A percentile compares a stretch with the other conserved stretches of the same genome.
phyloP scores from a whole-genome alignment of 2,888 invertebrate species.

The Nezara viridula region DNA sequence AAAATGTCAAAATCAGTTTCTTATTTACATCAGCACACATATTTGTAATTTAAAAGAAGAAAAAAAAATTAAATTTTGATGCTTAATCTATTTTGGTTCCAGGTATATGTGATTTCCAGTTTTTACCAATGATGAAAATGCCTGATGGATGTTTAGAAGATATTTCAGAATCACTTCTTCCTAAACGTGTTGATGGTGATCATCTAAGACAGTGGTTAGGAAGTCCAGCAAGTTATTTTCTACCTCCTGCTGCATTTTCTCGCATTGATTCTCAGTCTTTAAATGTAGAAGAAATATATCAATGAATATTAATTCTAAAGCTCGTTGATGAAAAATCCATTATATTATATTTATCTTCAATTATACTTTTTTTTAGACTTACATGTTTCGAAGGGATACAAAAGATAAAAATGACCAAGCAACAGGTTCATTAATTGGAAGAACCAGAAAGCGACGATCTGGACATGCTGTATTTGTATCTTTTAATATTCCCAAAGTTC shows the following conservation, averaged over 20 bases:
- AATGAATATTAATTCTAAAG: background rate
- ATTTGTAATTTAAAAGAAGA: too few species aligned
- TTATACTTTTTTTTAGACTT: slow-evolving; percentile 65
- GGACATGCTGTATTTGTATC: slow-evolving; percentile 76
- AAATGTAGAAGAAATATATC: slow-evolving; percentile 55
- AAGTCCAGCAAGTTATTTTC: slow-evolving; percentile 75
- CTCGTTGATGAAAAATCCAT: background rate
- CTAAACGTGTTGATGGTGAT: slow-evolving; percentile 72
- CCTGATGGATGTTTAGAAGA: slow-evolving; percentile 72
- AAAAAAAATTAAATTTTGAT: background rate
- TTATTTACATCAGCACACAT: too few species aligned
- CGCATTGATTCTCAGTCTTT: slow-evolving; percentile 76
- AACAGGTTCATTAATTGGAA: slow-evolving; percentile 70
- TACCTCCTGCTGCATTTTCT: slow-evolving; percentile 85
- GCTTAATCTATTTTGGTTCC: slow-evolving; percentile 66
- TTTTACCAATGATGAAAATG: slow-evolving; percentile 77
- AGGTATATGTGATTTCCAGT: slow-evolving; percentile 95
- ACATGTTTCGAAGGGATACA: slow-evolving; percentile 67
- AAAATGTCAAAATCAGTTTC: too few species aligned
- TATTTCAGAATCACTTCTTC: slow-evolving; percentile 77
- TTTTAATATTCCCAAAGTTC: slow-evolving; percentile 77
- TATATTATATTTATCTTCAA: background rate
- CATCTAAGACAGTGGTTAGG: slow-evolving; percentile 72
- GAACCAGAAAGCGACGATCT: slow-evolving; percentile 72
- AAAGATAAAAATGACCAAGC: slow-evolving; percentile 65